Evolutionary conservation across 2,888 invertebrate species (phyloP).

Genomic region (Heliothis peltigera): DNA sequence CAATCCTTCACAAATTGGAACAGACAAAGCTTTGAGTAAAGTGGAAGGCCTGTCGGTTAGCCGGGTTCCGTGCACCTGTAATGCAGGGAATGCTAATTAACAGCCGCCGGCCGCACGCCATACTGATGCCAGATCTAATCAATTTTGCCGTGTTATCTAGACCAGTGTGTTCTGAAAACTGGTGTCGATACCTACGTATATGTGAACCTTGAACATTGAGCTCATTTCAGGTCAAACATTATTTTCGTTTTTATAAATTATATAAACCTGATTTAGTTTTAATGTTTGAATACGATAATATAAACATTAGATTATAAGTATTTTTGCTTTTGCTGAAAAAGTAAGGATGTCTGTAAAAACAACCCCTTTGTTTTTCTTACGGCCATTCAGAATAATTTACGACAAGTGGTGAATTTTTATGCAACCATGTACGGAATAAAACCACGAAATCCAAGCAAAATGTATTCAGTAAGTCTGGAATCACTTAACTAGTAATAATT

Average conservation of each 20-base stretch:
- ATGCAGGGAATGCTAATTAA: constrained; percentile 69
- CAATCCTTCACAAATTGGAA: constrained; percentile 51
- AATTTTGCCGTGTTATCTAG: constrained; percentile 50
- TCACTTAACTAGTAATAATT: constrained; percentile 86
- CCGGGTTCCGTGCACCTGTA: constrained; percentile 53
- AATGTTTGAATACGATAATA: background rate
- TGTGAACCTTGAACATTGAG: background rate
- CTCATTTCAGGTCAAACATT: background rate
- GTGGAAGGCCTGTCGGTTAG: constrained; percentile 49
- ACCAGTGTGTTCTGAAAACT: constrained; percentile 40
- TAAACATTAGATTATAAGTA: background rate
- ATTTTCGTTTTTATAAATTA: constrained; percentile 1
- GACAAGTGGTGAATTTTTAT: constrained; percentile 60
- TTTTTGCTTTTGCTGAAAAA: background rate
- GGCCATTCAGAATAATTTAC: constrained; percentile 57
- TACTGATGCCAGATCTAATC: constrained; percentile 53
- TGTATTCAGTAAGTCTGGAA: constrained; percentile 77
- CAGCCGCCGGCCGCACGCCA: constrained; percentile 55
- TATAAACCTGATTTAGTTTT: background rate
- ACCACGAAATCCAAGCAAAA: constrained; percentile 58
- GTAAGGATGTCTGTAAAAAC: background rate
- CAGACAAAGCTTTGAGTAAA: constrained; percentile 62
- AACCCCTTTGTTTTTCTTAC: constrained; percentile 5
- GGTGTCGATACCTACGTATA: constrained; percentile 19
- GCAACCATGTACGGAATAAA: constrained; percentile 56